Evolutionary conservation across 2,797 vertebrate genomes (phyloP).

Genomic region (Benthosema pterotum): DNA sequence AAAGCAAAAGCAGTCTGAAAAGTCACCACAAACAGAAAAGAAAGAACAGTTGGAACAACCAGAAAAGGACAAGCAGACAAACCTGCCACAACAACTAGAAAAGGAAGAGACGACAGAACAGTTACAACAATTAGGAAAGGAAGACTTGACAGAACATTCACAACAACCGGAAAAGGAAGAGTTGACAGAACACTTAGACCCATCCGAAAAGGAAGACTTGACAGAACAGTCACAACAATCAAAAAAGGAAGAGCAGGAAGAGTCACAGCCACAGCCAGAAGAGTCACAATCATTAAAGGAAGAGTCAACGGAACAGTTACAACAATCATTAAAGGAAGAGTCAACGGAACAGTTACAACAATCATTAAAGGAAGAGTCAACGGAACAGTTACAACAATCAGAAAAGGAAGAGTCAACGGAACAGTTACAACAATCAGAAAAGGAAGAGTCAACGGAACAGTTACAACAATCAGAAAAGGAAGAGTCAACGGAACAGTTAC

Average conservation of each 20-base stretch:
- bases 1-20: conserved; percentile 23
- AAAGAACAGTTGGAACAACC: conserved; percentile 10
- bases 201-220: conserved; percentile 22
- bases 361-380: no score
- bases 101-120: background rate
- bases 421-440: conserved; percentile 11
- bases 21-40: conserved; percentile 14
- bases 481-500: conserved; percentile 25
- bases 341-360: conserved; percentile 8
- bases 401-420: background rate
- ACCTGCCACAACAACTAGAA: background rate
- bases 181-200: no score
- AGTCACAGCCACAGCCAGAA: no score
- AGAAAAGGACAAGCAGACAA: background rate
- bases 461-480: background rate
- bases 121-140: background rate
- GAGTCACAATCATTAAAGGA: no score
- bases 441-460: background rate
- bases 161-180: conserved; percentile 26
- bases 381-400: no score
- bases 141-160: conserved; percentile 25
- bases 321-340: background rate
- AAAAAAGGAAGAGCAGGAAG: no score
- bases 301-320: background rate
- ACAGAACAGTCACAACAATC: background rate